Evolutionary conservation across 2,113 vertebrate genomes (phyloP).

Genomic region (Panurus biarmicus): DNA sequence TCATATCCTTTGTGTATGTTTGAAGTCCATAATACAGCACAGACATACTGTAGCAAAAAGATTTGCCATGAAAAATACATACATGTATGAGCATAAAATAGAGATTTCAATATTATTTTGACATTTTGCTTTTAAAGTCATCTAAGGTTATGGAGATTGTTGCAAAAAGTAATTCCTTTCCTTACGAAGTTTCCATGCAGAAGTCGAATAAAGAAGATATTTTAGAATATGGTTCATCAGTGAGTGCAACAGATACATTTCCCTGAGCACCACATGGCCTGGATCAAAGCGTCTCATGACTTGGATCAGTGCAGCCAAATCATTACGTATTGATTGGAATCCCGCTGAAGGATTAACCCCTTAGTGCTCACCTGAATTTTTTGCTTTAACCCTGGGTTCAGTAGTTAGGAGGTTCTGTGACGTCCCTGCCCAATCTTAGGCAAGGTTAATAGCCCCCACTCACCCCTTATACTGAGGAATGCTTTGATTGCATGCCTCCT

Average conservation of each 20-base stretch:
- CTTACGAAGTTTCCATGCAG: constrained; percentile 44
- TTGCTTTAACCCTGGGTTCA: background rate
- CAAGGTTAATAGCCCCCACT: background rate
- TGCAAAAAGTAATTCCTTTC: constrained; percentile 62
- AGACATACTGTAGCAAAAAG: background rate
- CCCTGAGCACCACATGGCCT: constrained; percentile 65
- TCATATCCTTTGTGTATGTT: constrained; percentile 36
- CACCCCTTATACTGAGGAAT: background rate
- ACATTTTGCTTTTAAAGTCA: constrained; percentile 38
- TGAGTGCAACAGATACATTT: constrained; percentile 68
- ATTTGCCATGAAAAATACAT: constrained; percentile 5
- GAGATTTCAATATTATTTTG: constrained; percentile 40
- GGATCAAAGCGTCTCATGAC: constrained; percentile 80
- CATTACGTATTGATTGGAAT: constrained; percentile 81
- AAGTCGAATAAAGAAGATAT: constrained; percentile 71
- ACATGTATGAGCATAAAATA: background rate
- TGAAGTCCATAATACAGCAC: constrained; percentile 39
- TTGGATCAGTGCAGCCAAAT: constrained; percentile 77
- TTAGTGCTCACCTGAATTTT: background rate
- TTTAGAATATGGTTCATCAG: constrained; percentile 72
- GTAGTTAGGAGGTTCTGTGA: background rate
- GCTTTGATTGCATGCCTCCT: background rate
- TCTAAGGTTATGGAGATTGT: constrained; percentile 58
- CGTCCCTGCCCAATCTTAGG: background rate
- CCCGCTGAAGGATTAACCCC: constrained; percentile 64